Percentiles rank a stretch among this genome's conserved stretches.
Evolutionary conservation across 2,888 invertebrate genomes (phyloP).

Genomic region (Deilephila porcellus): DNA sequence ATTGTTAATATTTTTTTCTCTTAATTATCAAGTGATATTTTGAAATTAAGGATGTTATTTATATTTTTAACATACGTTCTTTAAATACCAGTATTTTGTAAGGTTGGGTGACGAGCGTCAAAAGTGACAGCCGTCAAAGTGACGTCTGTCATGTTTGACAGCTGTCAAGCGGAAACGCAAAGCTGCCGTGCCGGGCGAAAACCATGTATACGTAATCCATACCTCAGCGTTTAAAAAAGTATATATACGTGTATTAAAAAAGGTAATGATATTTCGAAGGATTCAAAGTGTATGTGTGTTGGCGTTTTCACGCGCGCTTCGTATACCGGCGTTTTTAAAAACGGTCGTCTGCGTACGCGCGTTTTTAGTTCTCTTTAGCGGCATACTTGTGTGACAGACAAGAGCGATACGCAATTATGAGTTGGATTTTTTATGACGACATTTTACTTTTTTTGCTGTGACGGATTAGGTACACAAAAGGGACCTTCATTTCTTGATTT

Average conservation of each 20-base stretch:
- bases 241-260: constrained; percentile 25
- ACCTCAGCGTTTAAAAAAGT: constrained; percentile 81
- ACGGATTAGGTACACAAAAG: too few relatives aligned
- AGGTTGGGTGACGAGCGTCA: background rate
- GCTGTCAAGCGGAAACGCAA: background rate
- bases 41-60: background rate
- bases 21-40: background rate
- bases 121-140: constrained; percentile 5
- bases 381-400: background rate
- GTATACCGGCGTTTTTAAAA: constrained; percentile 3
- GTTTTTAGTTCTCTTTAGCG: constrained; percentile 7
- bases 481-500: too few relatives aligned
- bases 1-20: background rate
- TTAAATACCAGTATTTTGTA: background rate
- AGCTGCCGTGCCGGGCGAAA: constrained; percentile 10
- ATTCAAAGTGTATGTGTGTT: constrained; percentile 28
- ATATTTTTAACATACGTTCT: background rate
- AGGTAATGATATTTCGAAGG: constrained; percentile 3
- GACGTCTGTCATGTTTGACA: constrained; percentile 1
- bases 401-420: too few relatives aligned
- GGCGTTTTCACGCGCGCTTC: constrained; percentile 9
- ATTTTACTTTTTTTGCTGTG: background rate
- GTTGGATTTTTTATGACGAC: background rate
- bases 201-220: constrained; percentile 86
- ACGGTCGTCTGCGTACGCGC: background rate